Evolutionary conservation across 2,797 vertebrate species (phyloP).

Genomic region (Microctenopoma steveboyesi): DNA sequence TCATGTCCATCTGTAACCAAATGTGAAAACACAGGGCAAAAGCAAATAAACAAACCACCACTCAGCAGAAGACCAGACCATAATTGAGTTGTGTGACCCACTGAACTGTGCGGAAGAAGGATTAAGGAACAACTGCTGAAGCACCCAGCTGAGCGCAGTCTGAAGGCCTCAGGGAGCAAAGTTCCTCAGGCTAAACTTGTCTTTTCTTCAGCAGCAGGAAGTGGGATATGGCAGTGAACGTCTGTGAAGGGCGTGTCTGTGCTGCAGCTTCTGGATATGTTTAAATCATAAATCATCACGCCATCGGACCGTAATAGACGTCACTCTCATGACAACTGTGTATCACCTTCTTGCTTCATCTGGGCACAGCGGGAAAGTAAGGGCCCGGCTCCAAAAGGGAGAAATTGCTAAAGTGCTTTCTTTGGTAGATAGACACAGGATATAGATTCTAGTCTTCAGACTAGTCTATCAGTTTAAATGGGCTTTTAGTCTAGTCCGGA

Average conservation of each 20-base stretch:
- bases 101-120: conserved; percentile 55
- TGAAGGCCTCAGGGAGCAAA: conserved; percentile 56
- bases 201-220: conserved; percentile 63
- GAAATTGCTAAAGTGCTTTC: background rate
- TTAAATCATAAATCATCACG: conserved; percentile 39
- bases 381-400: background rate
- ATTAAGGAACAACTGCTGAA: conserved; percentile 61
- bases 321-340: conserved; percentile 29
- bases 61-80: conserved; percentile 4
- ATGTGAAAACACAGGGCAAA: background rate
- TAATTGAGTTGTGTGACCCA: conserved; percentile 44
- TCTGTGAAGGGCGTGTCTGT: conserved; percentile 65
- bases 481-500: background rate
- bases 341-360: conserved; percentile 57
- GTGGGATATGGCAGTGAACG: conserved; percentile 51
- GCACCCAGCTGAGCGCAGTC: conserved; percentile 61
- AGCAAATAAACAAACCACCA: background rate
- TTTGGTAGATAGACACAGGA: background rate
- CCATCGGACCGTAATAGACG: conserved; percentile 10
- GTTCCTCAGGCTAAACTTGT: conserved; percentile 65
- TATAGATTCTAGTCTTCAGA: background rate
- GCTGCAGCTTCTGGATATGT: conserved; percentile 34
- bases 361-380: conserved; percentile 23
- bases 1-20: conserved; percentile 3
- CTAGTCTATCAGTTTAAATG: background rate